phyloP scores from a whole-genome alignment of 1,140 invertebrate genomes.

The Aphaenogaster rudis region DNA sequence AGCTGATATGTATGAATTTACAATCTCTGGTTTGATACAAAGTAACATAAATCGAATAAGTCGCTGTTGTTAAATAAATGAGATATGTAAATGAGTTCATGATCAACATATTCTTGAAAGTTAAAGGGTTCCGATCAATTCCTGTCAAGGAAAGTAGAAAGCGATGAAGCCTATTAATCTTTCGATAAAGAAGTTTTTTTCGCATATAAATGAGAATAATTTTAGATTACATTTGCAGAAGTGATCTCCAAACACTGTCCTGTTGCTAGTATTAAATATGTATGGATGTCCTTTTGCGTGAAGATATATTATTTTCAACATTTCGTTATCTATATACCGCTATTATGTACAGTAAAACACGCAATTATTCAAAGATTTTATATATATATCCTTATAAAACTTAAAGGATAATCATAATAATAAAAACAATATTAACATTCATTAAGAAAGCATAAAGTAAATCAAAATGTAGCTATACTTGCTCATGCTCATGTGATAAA shows the following conservation, averaged over 20 bases:
- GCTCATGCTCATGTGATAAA: conserved; percentile 82
- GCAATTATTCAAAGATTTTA: conserved; percentile 57
- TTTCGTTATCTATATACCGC: conserved; percentile 46
- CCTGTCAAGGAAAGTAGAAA: conserved; percentile 15
- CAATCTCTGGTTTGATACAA: conserved; percentile 42
- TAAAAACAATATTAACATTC: conserved; percentile 63
- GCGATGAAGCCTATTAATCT: conserved; percentile 31
- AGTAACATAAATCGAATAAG: conserved; percentile 7
- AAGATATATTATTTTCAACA: conserved; percentile 67
- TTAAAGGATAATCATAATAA: conserved; percentile 59
- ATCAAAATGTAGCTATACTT: conserved; percentile 74
- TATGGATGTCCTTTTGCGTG: conserved; percentile 50
- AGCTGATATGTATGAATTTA: conserved; percentile 41
- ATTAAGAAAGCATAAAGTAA: conserved; percentile 69
- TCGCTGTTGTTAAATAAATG: neutral
- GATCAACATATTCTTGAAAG: conserved; percentile 18
- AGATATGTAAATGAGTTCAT: conserved; percentile 13
- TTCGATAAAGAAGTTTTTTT: conserved; percentile 36
- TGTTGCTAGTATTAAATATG: conserved; percentile 48
- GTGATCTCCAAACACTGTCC: conserved; percentile 54
- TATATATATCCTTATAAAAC: conserved; percentile 62
- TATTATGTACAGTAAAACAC: conserved; percentile 60
- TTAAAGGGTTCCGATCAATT: conserved; percentile 30
- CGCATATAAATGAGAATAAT: conserved; percentile 28
- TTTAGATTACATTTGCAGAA: conserved; percentile 49